These are phyloP conservation scores for Notocelia uddmanniana DNA, from an alignment of 2,888 invertebrate species.

Conservation along the genomic window DNA sequence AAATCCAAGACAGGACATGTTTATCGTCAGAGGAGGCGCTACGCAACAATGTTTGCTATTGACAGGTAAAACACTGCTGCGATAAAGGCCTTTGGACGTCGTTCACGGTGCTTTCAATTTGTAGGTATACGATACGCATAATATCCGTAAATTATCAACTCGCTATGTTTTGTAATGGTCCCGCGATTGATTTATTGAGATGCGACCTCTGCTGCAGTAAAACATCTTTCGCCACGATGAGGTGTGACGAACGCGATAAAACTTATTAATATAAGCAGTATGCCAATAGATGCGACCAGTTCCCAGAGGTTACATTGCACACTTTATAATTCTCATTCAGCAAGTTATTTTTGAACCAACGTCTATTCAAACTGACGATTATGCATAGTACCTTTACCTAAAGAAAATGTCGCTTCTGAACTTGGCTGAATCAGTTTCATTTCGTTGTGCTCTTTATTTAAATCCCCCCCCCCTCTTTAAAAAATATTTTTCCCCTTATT, in stretches of 20 bases:
- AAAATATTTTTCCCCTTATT: too few relatives aligned
- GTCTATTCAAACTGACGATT: background rate
- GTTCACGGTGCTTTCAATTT: conserved; percentile 54
- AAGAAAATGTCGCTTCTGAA: background rate
- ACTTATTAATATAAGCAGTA: conserved; percentile 54
- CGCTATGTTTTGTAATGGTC: conserved; percentile 69
- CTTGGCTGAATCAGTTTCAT: conserved; percentile 16
- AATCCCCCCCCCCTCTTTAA: too few relatives aligned
- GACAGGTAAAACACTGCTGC: conserved; percentile 13
- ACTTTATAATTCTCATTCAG: conserved; percentile 3
- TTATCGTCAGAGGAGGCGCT: conserved; percentile 50
- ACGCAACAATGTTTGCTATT: conserved; percentile 32
- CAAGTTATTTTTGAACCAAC: background rate
- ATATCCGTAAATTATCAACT: conserved; percentile 73
- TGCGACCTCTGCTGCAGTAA: conserved; percentile 64
- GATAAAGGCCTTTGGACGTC: conserved; percentile 28
- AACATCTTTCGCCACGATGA: conserved; percentile 57
- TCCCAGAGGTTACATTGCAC: conserved; percentile 10
- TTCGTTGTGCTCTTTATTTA: conserved; percentile 13
- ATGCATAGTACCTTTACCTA: background rate
- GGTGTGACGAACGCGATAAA: conserved; percentile 55
- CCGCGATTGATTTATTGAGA: conserved; percentile 63
- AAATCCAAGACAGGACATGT: conserved; percentile 49
- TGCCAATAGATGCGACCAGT: conserved; percentile 44
- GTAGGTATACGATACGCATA: conserved; percentile 61